These are phyloP conservation scores for Phoxinus phoxinus DNA, from an alignment of 2,113 vertebrate species.

Conservation along the genomic window DNA sequence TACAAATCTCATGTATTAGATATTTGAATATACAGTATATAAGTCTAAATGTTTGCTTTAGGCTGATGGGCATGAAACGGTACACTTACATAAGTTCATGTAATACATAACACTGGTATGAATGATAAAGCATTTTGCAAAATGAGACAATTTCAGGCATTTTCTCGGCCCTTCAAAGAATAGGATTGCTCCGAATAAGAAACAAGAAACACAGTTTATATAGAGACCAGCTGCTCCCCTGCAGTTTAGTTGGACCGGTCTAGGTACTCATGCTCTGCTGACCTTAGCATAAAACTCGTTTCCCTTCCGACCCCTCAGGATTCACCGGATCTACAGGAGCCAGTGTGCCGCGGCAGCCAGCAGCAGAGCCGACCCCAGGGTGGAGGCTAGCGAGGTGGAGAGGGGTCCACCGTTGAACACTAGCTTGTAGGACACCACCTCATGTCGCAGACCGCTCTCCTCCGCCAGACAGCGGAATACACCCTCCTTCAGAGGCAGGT, in stretches of 20 bases:
- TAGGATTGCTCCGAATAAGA: conserved; percentile 52
- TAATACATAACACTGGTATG: conserved; percentile 31
- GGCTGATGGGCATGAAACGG: conserved; percentile 32
- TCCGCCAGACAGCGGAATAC: conserved; percentile 81
- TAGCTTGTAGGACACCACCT: conserved; percentile 79
- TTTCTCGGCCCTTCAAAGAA: conserved; percentile 45
- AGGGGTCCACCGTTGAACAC: conserved; percentile 67
- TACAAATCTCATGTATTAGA: conserved; percentile 39
- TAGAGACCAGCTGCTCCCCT: conserved; percentile 36
- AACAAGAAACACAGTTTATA: conserved; percentile 51
- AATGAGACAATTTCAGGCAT: conserved; percentile 45
- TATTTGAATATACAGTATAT: conserved; percentile 37
- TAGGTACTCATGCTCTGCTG: conserved; percentile 67
- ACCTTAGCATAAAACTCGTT: conserved; percentile 63
- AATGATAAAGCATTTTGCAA: conserved; percentile 25
- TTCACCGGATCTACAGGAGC: conserved; percentile 76
- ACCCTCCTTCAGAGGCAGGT: conserved; percentile 76
- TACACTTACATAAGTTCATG: conserved; percentile 22
- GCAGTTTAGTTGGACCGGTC: conserved; percentile 51
- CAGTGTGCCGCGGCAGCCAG: conserved; percentile 71
- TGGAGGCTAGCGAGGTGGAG: conserved; percentile 68
- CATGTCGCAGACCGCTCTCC: conserved; percentile 79
- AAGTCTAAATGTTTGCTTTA: conserved; percentile 29
- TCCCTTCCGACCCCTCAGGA: conserved; percentile 56
- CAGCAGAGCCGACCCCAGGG: conserved; percentile 70